Percentiles rank a stretch among this genome's conserved stretches.
These are phyloP conservation scores for Parapristionchus giblindavisi DNA, from an alignment of 2,888 invertebrate genomes.

Conservation along the genomic window DNA sequence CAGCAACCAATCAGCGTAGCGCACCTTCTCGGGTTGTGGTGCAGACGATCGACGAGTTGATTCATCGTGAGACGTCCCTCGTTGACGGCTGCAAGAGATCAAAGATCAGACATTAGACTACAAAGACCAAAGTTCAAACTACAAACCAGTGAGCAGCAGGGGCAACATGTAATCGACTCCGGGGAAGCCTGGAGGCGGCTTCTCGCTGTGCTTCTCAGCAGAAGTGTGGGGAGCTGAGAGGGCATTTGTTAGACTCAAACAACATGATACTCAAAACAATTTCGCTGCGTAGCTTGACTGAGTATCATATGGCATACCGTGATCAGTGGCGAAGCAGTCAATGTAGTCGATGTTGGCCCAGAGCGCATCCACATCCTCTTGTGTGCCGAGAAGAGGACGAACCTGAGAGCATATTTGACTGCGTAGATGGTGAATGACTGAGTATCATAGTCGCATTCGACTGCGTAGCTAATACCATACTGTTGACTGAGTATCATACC, in stretches of 20 bases:
- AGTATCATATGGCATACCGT: constrained; percentile 75
- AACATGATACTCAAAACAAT: no score
- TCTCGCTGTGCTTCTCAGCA: constrained; percentile 80
- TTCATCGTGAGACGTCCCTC: constrained; percentile 87
- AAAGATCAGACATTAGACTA: constrained; percentile 20
- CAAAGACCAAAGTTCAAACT: neutral
- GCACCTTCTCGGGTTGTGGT: constrained; percentile 84
- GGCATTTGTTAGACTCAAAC: no score
- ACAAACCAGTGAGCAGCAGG: constrained; percentile 80
- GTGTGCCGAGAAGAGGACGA: constrained; percentile 83
- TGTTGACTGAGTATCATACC: constrained; percentile 28
- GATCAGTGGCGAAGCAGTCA: constrained; percentile 98
- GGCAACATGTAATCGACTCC: constrained; percentile 96
- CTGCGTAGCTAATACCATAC: no score
- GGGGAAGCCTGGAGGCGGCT: constrained; percentile 71
- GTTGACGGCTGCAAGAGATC: constrained; percentile 81
- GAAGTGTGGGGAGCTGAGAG: constrained; percentile 89
- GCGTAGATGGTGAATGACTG: no score
- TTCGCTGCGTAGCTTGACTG: no score
- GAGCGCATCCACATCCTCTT: constrained; percentile 90
- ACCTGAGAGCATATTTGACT: no score
- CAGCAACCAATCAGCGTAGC: no score
- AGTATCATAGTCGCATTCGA: no score
- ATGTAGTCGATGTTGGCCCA: constrained; percentile 96
- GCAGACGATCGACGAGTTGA: constrained; percentile 88